Evolutionary conservation across 2,797 vertebrate genomes (phyloP), one percentile per base, ranked within the genome.

Genomic region (Chromis chromis): DNA sequence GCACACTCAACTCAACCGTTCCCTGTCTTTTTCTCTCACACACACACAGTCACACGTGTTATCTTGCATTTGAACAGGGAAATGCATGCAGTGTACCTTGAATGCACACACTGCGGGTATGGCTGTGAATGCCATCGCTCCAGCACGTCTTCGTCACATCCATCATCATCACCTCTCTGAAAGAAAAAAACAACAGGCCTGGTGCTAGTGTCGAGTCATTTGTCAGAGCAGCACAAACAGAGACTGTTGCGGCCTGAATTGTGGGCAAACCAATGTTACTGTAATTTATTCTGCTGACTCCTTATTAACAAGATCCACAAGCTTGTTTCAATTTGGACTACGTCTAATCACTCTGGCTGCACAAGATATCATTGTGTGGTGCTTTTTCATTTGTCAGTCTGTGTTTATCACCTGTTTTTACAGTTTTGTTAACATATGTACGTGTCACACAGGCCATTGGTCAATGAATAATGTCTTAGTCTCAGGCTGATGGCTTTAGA

Each of bases 401-500:
- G 69, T 76, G 56, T 85, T 72, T 46, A 76, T 89, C 78, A 70
- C 61, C 75, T 68, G 63, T 90, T 89, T 91, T 82, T 87, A 88
- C 40, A 1, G 27, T 86, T 91, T 86, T 86, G 72, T 86, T 83
- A 76, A 69, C 49, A 48, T 53, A 50, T 33, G 55, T 53, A 50
- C 28, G 55, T 82, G 78, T 88, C 81, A 65, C 73, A 58, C 79
- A 75, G 84, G 75, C 83, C 57, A 14, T 66, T 65, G 77, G 74
- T 86, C 70, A 73, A n/a, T 74, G 73, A 88, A 77, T 85, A 81
- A 85, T 79, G 90, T 92, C 83, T 87, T 92, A 92, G 92, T 94
- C 88, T 93, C 91, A 89, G 91, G 87, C 91, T 84, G 86, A 85
- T 81, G 92, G 91, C 93, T 93, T 90, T 95, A 94, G 93, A 95